phyloP scores from a whole-genome alignment of 1,140 invertebrate genomes.

The Bombus superbus region DNA sequence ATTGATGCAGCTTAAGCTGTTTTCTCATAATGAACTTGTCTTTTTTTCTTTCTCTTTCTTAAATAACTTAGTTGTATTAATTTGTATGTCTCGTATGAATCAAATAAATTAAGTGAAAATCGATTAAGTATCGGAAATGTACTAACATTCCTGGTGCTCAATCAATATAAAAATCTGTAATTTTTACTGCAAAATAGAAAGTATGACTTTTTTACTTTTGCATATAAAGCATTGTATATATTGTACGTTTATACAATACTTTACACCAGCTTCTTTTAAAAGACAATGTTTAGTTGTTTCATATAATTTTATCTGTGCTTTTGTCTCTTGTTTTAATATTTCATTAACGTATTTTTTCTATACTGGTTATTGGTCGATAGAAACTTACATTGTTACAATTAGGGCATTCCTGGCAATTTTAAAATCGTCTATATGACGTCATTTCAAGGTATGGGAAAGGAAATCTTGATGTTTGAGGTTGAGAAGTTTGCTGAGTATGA shows the following conservation, averaged over 20 bases:
- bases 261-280: background rate
- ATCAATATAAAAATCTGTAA: constrained; percentile 50
- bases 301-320: constrained; percentile 13
- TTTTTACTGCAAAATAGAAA: constrained; percentile 22
- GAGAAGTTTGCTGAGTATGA: constrained; percentile 71
- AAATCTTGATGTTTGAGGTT: constrained; percentile 74
- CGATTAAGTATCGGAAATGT: constrained; percentile 64
- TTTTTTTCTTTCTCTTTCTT: constrained; percentile 14
- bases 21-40: background rate
- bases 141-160: constrained; percentile 46
- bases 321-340: background rate
- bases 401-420: constrained; percentile 34
- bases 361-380: constrained; percentile 38
- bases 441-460: constrained; percentile 80
- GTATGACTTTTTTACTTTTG: constrained; percentile 6
- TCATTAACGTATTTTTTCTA: constrained; percentile 56
- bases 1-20: constrained; percentile 31
- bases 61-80: constrained; percentile 31
- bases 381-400: constrained; percentile 43
- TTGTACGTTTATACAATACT: constrained; percentile 29
- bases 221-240: constrained; percentile 31
- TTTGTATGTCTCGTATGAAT: constrained; percentile 10
- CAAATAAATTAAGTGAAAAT: constrained; percentile 49
- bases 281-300: constrained; percentile 3
- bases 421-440: constrained; percentile 79